These are phyloP conservation scores for Sphaerodactylus townsendi DNA, from an alignment of 2,113 vertebrate genomes.

Conservation along the genomic window DNA sequence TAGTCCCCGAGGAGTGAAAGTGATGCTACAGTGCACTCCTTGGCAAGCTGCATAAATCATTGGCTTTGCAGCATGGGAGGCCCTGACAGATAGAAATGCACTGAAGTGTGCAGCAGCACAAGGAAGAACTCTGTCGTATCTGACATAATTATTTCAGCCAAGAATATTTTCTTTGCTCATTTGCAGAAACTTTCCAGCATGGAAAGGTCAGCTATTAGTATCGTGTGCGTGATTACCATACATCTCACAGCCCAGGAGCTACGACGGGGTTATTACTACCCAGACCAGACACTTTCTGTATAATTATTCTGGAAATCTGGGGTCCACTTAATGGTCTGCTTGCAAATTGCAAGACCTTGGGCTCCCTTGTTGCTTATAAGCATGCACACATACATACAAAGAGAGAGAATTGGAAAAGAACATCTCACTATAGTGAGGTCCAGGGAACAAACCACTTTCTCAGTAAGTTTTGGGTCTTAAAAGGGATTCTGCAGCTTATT, in stretches of 20 bases:
- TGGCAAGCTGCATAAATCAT: not conserved
- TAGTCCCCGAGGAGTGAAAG: not conserved
- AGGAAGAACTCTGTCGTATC: not conserved
- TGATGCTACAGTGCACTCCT: not conserved
- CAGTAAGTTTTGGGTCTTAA: not conserved
- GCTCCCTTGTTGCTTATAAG: not conserved
- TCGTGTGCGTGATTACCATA: not conserved
- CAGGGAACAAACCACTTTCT: not conserved
- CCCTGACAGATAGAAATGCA: accelerated
- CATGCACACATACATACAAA: not conserved
- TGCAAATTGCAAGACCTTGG: not conserved
- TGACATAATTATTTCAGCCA: not conserved
- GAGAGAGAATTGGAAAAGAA: not conserved
- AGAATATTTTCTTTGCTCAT: not conserved
- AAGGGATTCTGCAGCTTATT: not conserved
- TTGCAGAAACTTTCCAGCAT: not conserved
- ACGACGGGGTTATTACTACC: not conserved
- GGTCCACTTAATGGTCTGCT: not conserved
- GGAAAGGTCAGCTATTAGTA: not conserved
- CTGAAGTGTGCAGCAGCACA: not conserved
- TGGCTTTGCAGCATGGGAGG: not conserved
- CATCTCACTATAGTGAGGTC: not conserved
- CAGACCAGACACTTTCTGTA: not conserved
- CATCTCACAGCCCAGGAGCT: not conserved
- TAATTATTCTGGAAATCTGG: not conserved